phyloP scores from a whole-genome alignment of 1,140 invertebrate species.

The Aphaenogaster floridana region DNA sequence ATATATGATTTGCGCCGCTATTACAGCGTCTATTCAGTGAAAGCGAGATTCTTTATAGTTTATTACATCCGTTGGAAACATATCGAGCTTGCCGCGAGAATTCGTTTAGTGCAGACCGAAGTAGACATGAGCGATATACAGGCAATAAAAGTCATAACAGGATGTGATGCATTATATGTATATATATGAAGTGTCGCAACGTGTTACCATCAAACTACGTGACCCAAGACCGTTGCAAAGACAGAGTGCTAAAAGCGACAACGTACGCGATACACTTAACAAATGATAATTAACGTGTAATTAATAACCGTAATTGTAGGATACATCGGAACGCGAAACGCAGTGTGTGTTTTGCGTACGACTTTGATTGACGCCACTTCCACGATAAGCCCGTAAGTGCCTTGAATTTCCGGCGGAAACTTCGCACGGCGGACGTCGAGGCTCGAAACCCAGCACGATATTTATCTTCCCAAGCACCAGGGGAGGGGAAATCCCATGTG shows the following conservation, averaged over 20 bases:
- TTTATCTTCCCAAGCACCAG: conserved; percentile 38
- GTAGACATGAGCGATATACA: conserved; percentile 9
- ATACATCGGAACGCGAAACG: not conserved
- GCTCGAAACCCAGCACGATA: conserved; percentile 7
- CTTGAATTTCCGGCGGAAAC: conserved; percentile 39
- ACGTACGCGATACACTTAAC: too few relatives aligned
- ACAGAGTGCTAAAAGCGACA: not conserved
- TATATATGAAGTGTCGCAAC: not conserved
- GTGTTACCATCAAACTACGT: not conserved
- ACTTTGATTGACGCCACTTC: conserved; percentile 3
- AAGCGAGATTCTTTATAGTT: conserved; percentile 44
- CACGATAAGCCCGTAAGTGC: conserved; percentile 43
- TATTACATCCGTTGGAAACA: conserved; percentile 5
- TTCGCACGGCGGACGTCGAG: not conserved
- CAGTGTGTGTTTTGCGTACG: conserved; percentile 6
- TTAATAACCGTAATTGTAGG: conserved; percentile 2
- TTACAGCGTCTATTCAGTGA: conserved; percentile 20
- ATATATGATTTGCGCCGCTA: conserved; percentile 7
- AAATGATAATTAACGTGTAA: conserved; percentile 4
- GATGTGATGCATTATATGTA: conserved; percentile 12
- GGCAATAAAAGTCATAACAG: conserved; percentile 28
- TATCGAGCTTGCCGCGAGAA: not conserved
- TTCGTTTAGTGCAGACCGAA: not conserved
- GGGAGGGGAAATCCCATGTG: not conserved
- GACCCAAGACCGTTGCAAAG: not conserved